These are phyloP conservation scores for Gerris lacustris DNA, from an alignment of 2,888 invertebrate genomes.

Conservation along the genomic window DNA sequence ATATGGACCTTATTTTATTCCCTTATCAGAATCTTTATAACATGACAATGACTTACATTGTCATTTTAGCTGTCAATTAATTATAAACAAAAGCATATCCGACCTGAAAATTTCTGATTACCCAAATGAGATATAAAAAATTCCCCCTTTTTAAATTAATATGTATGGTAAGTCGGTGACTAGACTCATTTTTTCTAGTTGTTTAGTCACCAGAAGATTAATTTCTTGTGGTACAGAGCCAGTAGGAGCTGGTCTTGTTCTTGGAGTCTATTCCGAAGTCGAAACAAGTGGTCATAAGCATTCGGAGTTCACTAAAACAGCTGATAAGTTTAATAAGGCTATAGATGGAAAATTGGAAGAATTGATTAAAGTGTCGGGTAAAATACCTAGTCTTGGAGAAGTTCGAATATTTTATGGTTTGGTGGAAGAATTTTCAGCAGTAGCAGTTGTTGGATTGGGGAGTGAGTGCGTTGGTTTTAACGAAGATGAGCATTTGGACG, in stretches of 20 bases:
- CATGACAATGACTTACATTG: no score
- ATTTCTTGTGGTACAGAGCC: not conserved
- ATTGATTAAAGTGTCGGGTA: constrained; percentile 33
- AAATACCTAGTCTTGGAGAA: constrained; percentile 43
- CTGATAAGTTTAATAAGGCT: constrained; percentile 25
- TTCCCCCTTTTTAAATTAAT: no score
- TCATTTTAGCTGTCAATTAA: no score
- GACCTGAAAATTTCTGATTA: no score
- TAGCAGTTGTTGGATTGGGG: constrained; percentile 63
- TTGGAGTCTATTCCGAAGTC: constrained; percentile 24
- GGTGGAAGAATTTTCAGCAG: constrained; percentile 49
- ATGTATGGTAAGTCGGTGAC: no score
- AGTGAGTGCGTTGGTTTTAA: constrained; percentile 54
- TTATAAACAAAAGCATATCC: no score
- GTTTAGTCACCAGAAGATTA: no score
- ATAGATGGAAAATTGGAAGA: constrained; percentile 23
- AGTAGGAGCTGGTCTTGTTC: constrained; percentile 22
- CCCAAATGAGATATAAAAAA: no score
- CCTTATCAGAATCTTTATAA: no score
- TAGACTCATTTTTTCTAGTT: no score
- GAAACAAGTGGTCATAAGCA: constrained; percentile 16
- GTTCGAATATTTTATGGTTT: constrained; percentile 52
- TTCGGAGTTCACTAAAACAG: constrained; percentile 26
- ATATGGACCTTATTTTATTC: no score
- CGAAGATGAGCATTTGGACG: constrained; percentile 56